These are phyloP conservation scores for Coleophora deauratella DNA, from an alignment of 2,888 invertebrate species.

Conservation along the genomic window DNA sequence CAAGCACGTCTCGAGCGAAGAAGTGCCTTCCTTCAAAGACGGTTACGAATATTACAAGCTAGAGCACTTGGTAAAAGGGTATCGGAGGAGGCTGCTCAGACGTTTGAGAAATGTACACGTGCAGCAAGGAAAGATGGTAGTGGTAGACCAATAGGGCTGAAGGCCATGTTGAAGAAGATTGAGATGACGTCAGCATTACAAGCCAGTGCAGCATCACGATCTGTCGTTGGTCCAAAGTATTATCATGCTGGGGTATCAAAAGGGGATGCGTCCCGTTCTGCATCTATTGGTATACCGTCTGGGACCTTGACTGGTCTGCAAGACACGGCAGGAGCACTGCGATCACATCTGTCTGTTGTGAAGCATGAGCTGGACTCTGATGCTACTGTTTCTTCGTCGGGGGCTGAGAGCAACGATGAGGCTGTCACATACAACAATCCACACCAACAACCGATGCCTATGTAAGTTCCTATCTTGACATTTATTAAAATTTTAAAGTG, in stretches of 20 bases:
- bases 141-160: slow-evolving; percentile 56
- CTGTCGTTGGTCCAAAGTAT: slow-evolving; percentile 52
- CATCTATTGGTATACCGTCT: slow-evolving; percentile 70
- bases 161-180: slow-evolving; percentile 57
- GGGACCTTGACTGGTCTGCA: slow-evolving; percentile 81
- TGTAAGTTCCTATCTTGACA: slow-evolving; percentile 76
- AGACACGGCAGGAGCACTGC: slow-evolving; percentile 81
- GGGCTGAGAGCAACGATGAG: slow-evolving; percentile 95
- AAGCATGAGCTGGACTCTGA: slow-evolving; percentile 90
- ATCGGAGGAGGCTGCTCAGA: slow-evolving; percentile 81
- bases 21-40: slow-evolving; percentile 80
- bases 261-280: slow-evolving; percentile 83
- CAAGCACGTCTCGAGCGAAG: slow-evolving; percentile 80
- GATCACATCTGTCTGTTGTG: slow-evolving; percentile 81
- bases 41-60: slow-evolving; percentile 84
- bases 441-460: slow-evolving; percentile 82
- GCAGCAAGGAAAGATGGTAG: slow-evolving; percentile 77
- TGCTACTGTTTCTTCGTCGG: slow-evolving; percentile 94
- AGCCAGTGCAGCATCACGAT: slow-evolving; percentile 53
- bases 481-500: not conserved
- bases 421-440: slow-evolving; percentile 85
- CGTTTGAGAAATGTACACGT: slow-evolving; percentile 80
- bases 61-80: slow-evolving; percentile 83
- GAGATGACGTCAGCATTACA: slow-evolving; percentile 60
- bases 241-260: slow-evolving; percentile 78